phyloP scores from a whole-genome alignment of 1,140 invertebrate species.

The Bursaphelenchus mucronatus region DNA sequence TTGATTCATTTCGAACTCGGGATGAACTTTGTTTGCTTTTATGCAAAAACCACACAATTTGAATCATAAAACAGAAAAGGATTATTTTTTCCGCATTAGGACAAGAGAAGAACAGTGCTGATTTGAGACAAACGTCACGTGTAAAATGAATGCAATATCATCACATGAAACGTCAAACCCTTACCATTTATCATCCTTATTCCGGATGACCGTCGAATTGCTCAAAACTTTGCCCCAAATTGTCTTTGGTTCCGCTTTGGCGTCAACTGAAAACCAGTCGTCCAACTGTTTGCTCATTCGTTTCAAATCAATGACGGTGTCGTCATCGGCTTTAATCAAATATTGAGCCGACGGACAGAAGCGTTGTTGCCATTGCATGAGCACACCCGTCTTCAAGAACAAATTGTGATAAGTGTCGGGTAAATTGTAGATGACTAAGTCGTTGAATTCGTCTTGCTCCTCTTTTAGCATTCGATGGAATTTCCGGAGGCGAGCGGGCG shows the following conservation, averaged over 20 bases:
- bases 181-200: conserved; percentile 9
- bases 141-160: too few species aligned
- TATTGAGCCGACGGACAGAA: not conserved
- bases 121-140: too few species aligned
- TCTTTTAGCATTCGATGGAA: too few species aligned
- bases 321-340: conserved; percentile 10
- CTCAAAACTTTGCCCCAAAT: not conserved
- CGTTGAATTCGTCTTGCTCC: not conserved
- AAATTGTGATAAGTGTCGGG: conserved; percentile 8
- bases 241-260: not conserved
- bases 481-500: not conserved
- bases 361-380: conserved; percentile 17
- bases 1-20: too few species aligned
- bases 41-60: too few species aligned
- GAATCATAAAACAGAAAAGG: too few species aligned
- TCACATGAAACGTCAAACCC: not conserved
- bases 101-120: too few species aligned
- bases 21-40: too few species aligned
- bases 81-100: too few species aligned
- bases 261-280: not conserved
- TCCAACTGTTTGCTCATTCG: not conserved
- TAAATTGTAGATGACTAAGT: conserved; percentile 2
- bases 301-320: conserved; percentile 3
- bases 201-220: not conserved
- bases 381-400: conserved; percentile 1